Percentiles rank a stretch among this genome's conserved stretches.
Conservation (phyloP, 2,888 invertebrate genomes). For the Leptinotarsa haldemani region DNA sequence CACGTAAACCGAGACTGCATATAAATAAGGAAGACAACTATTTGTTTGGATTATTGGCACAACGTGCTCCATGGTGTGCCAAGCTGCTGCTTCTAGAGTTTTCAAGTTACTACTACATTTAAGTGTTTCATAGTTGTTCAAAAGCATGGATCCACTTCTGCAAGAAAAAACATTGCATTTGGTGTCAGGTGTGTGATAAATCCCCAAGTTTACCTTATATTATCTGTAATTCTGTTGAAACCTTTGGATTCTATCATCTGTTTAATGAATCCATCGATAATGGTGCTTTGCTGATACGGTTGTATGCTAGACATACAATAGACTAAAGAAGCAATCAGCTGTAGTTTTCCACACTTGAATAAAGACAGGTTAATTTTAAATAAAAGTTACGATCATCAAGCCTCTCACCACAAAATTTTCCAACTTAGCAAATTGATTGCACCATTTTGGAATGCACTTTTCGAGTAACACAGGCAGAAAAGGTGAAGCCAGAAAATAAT, state of each 20-base stretch:
- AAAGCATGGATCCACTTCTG: constrained; percentile 67
- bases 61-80: constrained; percentile 66
- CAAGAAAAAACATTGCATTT: constrained; percentile 29
- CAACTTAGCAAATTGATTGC: constrained; percentile 64
- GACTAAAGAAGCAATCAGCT: constrained; percentile 59
- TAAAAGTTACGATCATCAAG: background rate
- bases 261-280: constrained; percentile 51
- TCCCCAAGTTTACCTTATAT: constrained; percentile 57
- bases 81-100: constrained; percentile 65
- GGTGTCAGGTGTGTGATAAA: constrained; percentile 2
- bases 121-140: constrained; percentile 63
- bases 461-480: constrained; percentile 49
- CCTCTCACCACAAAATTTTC: constrained; percentile 63
- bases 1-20: constrained; percentile 58
- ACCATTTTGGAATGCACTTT: constrained; percentile 68
- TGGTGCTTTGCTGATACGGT: constrained; percentile 43
- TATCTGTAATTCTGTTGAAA: constrained; percentile 65
- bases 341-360: constrained; percentile 63
- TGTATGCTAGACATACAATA: constrained; percentile 50
- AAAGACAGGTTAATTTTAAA: background rate
- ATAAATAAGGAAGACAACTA: constrained; percentile 67
- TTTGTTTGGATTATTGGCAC: constrained; percentile 65
- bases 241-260: constrained; percentile 66
- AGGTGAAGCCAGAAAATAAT: constrained; percentile 41
- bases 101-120: constrained; percentile 65